Conservation (phyloP, 2,888 invertebrate genomes). For the Drosophila subsilvestris region DNA sequence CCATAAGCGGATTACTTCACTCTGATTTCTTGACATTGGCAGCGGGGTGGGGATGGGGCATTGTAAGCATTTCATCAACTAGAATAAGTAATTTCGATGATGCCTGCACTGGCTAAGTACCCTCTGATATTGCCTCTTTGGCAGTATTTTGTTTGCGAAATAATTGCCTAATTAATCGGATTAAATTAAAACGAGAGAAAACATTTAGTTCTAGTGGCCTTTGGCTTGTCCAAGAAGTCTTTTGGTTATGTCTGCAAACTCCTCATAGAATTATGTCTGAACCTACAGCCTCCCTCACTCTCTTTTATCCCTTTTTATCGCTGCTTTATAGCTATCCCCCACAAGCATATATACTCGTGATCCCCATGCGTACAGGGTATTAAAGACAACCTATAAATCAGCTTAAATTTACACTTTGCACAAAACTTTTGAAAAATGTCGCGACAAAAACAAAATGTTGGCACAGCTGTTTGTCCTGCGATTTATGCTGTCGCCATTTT, state of each 20-base stretch:
- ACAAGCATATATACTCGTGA: background rate
- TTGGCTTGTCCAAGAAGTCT: no score
- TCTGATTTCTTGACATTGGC: conserved; percentile 10
- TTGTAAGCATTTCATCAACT: background rate
- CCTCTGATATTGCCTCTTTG: background rate
- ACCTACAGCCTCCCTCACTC: no score
- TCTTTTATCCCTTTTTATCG: no score
- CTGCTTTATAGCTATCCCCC: no score
- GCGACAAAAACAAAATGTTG: conserved; percentile 4
- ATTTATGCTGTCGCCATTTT: background rate
- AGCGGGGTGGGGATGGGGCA: background rate
- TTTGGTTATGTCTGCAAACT: no score
- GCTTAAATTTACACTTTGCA: conserved; percentile 25
- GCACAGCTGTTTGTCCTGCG: background rate
- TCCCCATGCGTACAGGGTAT: background rate
- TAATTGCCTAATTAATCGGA: no score
- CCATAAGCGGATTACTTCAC: conserved; percentile 65
- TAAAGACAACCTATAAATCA: conserved; percentile 28
- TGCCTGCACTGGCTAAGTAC: background rate
- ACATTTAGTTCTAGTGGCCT: no score
- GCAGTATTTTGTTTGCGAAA: no score
- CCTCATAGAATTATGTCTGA: no score
- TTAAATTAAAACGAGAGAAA: no score
- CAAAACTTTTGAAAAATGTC: conserved; percentile 26
- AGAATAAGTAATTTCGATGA: background rate